These are phyloP conservation scores for Nycteola revayana DNA, from an alignment of 2,888 invertebrate genomes.

Conservation along the genomic window DNA sequence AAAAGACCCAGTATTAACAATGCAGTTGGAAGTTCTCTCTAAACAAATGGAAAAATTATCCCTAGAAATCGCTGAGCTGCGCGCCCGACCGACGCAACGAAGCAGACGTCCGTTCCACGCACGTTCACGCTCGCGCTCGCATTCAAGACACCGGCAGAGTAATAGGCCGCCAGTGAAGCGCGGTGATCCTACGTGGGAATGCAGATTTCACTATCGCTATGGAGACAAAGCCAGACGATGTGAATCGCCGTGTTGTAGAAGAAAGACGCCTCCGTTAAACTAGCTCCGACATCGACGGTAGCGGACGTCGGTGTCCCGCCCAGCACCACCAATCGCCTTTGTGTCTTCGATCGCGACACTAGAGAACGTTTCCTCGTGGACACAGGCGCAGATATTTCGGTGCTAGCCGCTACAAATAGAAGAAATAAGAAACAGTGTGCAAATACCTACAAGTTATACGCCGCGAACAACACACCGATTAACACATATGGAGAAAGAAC, in stretches of 20 bases:
- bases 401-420: constrained; percentile 1
- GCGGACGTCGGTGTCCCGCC: constrained; percentile 19
- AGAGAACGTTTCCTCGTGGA: constrained; percentile 15
- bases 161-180: not conserved
- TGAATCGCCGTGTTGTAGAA: constrained; percentile 2
- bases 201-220: constrained; percentile 1
- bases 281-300: constrained; percentile 10
- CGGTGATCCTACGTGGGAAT: constrained; percentile 1
- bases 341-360: constrained; percentile 13
- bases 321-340: constrained; percentile 13
- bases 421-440: not conserved
- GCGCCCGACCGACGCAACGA: not conserved
- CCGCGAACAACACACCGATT: constrained; percentile 1
- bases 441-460: constrained; percentile 1
- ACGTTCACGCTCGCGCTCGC: not conserved
- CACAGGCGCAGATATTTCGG: constrained; percentile 19
- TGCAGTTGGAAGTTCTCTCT: not conserved
- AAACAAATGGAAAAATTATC: constrained; percentile 1
- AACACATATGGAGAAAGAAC: constrained; percentile 4
- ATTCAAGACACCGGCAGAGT: not conserved
- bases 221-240: constrained; percentile 5
- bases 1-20: not conserved
- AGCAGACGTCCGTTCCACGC: not conserved
- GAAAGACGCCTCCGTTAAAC: constrained; percentile 1
- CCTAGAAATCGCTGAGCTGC: not conserved